These are phyloP conservation scores for Coluber constrictor DNA, from an alignment of 2,797 vertebrate species.

Conservation along the genomic window DNA sequence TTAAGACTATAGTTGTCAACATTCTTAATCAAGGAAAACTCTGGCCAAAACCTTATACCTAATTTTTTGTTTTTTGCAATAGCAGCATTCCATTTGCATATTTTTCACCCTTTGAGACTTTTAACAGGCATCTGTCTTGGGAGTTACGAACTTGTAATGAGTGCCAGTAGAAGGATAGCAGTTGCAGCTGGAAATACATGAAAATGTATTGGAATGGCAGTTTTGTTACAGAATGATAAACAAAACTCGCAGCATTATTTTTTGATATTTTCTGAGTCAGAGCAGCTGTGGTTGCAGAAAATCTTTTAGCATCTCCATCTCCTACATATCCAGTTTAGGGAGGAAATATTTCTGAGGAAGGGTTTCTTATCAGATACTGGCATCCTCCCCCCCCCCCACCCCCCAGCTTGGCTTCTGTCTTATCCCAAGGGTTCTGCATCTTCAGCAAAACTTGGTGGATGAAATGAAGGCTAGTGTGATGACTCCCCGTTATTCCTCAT, in stretches of 20 bases:
- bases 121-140: not conserved
- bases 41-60: not conserved
- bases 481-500: not conserved
- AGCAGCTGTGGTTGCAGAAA: slow-evolving; percentile 26
- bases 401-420: not conserved
- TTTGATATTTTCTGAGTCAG: slow-evolving; percentile 8
- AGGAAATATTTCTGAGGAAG: slow-evolving; percentile 20
- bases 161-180: not conserved
- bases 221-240: not conserved
- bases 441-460: not conserved
- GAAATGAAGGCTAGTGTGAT: not conserved
- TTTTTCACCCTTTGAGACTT: not conserved
- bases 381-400: not conserved
- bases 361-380: slow-evolving; percentile 29
- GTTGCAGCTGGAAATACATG: slow-evolving; percentile 5
- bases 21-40: not conserved
- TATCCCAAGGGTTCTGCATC: not conserved
- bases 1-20: not conserved
- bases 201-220: not conserved
- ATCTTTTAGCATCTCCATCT: not conserved
- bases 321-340: not conserved
- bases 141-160: not conserved
- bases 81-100: not conserved
- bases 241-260: not conserved
- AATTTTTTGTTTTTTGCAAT: not conserved